Evolutionary conservation across 2,888 invertebrate species (phyloP).

Genomic region (Eupithecia vulgata): DNA sequence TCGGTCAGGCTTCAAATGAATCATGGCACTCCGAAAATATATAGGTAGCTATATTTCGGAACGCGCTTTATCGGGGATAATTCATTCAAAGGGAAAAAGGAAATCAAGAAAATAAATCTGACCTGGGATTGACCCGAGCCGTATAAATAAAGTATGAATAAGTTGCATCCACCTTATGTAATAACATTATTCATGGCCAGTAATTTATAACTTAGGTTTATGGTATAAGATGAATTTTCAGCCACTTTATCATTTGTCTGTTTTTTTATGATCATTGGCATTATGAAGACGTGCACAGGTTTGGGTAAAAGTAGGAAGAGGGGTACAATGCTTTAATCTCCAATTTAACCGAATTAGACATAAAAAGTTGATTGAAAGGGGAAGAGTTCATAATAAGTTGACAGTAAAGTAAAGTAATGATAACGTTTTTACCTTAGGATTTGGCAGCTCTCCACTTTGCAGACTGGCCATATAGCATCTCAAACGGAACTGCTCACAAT

Average conservation of each 20-base stretch:
- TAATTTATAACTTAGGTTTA: conserved; percentile 6
- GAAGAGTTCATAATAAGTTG: background rate
- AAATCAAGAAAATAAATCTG: conserved; percentile 41
- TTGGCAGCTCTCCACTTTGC: conserved; percentile 97
- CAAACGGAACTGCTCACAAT: conserved; percentile 98
- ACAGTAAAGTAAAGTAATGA: background rate
- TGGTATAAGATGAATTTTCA: background rate
- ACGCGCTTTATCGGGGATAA: conserved; percentile 30
- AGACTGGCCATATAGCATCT: conserved; percentile 98
- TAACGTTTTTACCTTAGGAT: conserved; percentile 91
- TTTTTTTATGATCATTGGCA: background rate
- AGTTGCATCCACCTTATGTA: background rate
- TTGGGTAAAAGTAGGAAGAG: background rate
- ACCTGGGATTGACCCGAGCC: conserved; percentile 32
- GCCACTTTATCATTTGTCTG: background rate
- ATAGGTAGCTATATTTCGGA: conserved; percentile 32
- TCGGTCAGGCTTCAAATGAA: conserved; percentile 39
- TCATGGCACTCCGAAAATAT: conserved; percentile 33
- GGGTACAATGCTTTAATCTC: background rate
- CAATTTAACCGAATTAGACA: background rate
- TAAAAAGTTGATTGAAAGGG: background rate
- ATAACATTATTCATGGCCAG: conserved; percentile 1
- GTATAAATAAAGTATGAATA: conserved; percentile 30
- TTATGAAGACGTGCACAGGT: background rate
- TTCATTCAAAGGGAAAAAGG: conserved; percentile 36